Evolutionary conservation across 1,140 invertebrate species (phyloP).

Genomic region (Hycleus cichorii): DNA sequence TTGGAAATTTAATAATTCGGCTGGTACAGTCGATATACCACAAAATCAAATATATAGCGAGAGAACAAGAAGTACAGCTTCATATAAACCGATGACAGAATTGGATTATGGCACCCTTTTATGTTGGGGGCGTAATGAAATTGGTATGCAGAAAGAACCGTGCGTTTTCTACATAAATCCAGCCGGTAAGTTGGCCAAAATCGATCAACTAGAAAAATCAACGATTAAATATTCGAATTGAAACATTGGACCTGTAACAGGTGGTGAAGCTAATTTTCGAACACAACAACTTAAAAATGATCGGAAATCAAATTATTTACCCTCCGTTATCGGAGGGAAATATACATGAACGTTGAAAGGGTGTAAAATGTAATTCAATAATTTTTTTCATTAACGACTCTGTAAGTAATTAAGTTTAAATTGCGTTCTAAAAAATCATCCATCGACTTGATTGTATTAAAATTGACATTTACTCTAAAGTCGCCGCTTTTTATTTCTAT

Average conservation of each 20-base stretch:
- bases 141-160: conserved; percentile 57
- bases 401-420: not conserved
- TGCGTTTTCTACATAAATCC: conserved; percentile 67
- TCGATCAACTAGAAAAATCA: too few relatives aligned
- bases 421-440: too few relatives aligned
- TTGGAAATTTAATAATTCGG: conserved; percentile 73
- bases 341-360: not conserved
- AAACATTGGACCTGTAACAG: too few relatives aligned
- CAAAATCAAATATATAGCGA: conserved; percentile 52
- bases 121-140: conserved; percentile 62
- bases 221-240: not conserved
- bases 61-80: conserved; percentile 52
- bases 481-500: too few relatives aligned
- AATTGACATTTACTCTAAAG: too few relatives aligned
- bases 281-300: too few relatives aligned
- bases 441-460: too few relatives aligned
- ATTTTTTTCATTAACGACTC: not conserved
- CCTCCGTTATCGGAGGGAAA: too few relatives aligned
- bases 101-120: conserved; percentile 62
- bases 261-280: too few relatives aligned
- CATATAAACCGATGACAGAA: conserved; percentile 63
- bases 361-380: conserved; percentile 1
- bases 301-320: too few relatives aligned
- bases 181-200: conserved; percentile 47
- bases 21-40: conserved; percentile 59